Evolutionary conservation across 2,797 vertebrate species (phyloP).

Genomic region (Sorex maritimensis): DNA sequence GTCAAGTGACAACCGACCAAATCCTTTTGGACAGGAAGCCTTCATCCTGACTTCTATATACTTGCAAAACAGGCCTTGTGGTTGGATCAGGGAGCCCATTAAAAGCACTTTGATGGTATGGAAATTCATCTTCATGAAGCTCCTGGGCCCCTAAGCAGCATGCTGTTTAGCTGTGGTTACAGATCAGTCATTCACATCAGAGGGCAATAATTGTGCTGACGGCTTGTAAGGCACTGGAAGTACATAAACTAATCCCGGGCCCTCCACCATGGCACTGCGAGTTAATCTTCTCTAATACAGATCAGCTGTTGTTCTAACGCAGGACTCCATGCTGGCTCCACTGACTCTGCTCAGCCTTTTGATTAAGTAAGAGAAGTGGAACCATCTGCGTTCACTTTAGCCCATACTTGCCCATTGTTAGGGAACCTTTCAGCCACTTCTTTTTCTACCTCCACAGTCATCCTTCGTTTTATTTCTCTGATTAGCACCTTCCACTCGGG

Average conservation of each 20-base stretch:
- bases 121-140: slow-evolving; percentile 94
- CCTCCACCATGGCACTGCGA: slow-evolving; percentile 90
- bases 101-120: slow-evolving; percentile 94
- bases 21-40: slow-evolving; percentile 93
- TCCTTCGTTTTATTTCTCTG: slow-evolving; percentile 84
- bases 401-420: slow-evolving; percentile 85
- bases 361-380: slow-evolving; percentile 90
- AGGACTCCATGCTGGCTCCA: slow-evolving; percentile 90
- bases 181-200: slow-evolving; percentile 93
- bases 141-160: slow-evolving; percentile 91
- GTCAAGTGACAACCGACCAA: slow-evolving; percentile 94
- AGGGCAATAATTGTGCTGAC: slow-evolving; percentile 93
- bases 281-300: slow-evolving; percentile 94
- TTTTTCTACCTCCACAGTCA: slow-evolving; percentile 76
- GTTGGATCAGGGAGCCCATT: slow-evolving; percentile 93
- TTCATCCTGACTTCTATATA: slow-evolving; percentile 91
- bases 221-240: slow-evolving; percentile 91
- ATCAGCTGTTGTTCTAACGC: slow-evolving; percentile 94
- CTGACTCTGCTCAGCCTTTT: slow-evolving; percentile 90
- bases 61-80: slow-evolving; percentile 92
- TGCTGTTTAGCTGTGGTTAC: slow-evolving; percentile 93
- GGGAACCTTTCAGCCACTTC: slow-evolving; percentile 78
- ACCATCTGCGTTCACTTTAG: slow-evolving; percentile 90
- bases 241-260: slow-evolving; percentile 93
- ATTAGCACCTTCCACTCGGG: slow-evolving; percentile 83